These are phyloP conservation scores for Cephus nigrinus DNA, from an alignment of 2,888 invertebrate species.

Conservation along the genomic window DNA sequence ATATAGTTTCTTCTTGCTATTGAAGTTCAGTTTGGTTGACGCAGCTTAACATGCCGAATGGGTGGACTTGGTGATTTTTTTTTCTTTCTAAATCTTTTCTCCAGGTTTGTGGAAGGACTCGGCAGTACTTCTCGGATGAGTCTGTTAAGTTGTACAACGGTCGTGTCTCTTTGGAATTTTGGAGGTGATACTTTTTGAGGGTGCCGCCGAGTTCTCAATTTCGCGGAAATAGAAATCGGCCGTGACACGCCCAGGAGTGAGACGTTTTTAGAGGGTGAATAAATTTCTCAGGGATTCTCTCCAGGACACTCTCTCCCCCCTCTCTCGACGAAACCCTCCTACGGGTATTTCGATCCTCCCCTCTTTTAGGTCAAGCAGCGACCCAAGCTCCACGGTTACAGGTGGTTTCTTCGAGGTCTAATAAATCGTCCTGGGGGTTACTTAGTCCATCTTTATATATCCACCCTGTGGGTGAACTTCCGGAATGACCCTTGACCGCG, in stretches of 20 bases:
- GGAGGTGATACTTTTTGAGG: neutral
- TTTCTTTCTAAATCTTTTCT: neutral
- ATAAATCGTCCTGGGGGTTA: neutral
- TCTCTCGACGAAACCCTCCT: neutral
- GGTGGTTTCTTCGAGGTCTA: constrained; percentile 13
- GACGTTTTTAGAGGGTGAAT: constrained; percentile 18
- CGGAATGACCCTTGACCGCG: neutral
- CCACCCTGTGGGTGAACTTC: neutral
- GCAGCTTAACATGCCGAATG: neutral
- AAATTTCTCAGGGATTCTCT: constrained; percentile 22
- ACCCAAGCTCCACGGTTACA: constrained; percentile 12
- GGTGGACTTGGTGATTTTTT: neutral
- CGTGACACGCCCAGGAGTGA: constrained; percentile 2
- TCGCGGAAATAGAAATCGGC: neutral
- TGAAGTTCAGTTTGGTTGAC: too few relatives aligned
- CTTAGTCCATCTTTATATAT: neutral
- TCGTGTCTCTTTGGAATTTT: neutral
- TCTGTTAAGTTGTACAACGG: neutral
- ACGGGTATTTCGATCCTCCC: neutral
- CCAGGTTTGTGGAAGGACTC: neutral
- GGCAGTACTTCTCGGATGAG: neutral
- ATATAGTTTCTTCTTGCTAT: too few relatives aligned
- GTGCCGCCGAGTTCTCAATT: neutral
- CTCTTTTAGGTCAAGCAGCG: neutral
- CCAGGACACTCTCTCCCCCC: neutral